Conservation (phyloP, 2,113 vertebrate species). For the Monarcha castaneiventris region DNA sequence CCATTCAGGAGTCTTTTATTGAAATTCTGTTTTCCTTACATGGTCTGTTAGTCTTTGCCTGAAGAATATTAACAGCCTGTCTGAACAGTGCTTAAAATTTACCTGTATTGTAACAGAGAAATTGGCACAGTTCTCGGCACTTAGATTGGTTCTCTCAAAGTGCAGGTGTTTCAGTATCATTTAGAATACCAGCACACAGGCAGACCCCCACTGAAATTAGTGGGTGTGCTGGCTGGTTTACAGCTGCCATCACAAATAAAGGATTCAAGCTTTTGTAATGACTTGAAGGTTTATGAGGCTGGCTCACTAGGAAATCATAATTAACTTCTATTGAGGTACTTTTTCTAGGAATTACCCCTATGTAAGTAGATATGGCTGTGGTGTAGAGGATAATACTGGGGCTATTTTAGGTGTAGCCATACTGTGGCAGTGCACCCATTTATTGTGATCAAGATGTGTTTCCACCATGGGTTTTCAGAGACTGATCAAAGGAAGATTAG, state of each 20-base stretch:
- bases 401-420: not conserved
- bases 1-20: not conserved
- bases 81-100: not conserved
- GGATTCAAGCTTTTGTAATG: not conserved
- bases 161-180: not conserved
- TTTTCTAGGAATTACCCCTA: not conserved
- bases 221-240: not conserved
- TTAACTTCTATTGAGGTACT: not conserved
- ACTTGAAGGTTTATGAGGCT: not conserved
- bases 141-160: not conserved
- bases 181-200: not conserved
- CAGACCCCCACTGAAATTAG: not conserved
- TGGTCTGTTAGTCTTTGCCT: not conserved
- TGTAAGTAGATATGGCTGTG: not conserved
- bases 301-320: not conserved
- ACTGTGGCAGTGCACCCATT: not conserved
- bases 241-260: not conserved
- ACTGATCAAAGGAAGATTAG: not conserved
- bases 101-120: not conserved
- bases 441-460: not conserved
- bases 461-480: not conserved
- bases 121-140: not conserved
- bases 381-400: not conserved
- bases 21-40: not conserved
- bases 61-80: not conserved